These are phyloP conservation scores for Aporophyla lueneburgensis DNA, from an alignment of 2,888 invertebrate species.

Conservation along the genomic window DNA sequence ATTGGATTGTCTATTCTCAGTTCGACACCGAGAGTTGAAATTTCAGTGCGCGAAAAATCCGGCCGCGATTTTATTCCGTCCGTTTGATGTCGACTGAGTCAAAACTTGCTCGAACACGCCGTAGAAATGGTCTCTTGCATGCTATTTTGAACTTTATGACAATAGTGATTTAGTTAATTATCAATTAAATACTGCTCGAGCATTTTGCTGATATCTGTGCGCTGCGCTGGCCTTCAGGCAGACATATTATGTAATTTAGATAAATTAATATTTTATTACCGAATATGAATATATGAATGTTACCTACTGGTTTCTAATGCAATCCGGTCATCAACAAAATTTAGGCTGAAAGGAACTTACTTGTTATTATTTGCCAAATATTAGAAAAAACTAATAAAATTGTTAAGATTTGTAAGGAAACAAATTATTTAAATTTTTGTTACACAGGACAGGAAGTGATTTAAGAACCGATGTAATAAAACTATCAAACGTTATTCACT, in stretches of 20 bases:
- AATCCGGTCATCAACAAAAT: not conserved
- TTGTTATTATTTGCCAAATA: constrained; percentile 57
- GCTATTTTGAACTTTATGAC: not conserved
- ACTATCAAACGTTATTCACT: constrained; percentile 32
- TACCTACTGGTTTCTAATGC: not conserved
- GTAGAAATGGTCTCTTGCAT: not conserved
- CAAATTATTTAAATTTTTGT: constrained; percentile 37
- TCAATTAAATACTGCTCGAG: not conserved
- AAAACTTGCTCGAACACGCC: not conserved
- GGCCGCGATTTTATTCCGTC: no score
- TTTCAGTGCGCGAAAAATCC: no score
- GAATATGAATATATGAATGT: not conserved
- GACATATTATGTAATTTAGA: not conserved
- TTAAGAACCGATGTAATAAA: constrained; percentile 23
- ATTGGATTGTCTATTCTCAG: no score
- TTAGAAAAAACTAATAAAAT: constrained; percentile 50
- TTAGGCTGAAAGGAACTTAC: constrained; percentile 21
- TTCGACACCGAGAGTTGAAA: no score
- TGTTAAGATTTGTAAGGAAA: constrained; percentile 24
- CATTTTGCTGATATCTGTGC: constrained; percentile 5
- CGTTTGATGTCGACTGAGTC: not conserved
- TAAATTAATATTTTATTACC: constrained; percentile 1
- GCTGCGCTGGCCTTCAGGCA: not conserved
- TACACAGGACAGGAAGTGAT: constrained; percentile 18
- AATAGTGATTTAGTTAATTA: not conserved